Conservation (phyloP, 2,113 vertebrate genomes). For the Porphyrio hochstetteri region DNA sequence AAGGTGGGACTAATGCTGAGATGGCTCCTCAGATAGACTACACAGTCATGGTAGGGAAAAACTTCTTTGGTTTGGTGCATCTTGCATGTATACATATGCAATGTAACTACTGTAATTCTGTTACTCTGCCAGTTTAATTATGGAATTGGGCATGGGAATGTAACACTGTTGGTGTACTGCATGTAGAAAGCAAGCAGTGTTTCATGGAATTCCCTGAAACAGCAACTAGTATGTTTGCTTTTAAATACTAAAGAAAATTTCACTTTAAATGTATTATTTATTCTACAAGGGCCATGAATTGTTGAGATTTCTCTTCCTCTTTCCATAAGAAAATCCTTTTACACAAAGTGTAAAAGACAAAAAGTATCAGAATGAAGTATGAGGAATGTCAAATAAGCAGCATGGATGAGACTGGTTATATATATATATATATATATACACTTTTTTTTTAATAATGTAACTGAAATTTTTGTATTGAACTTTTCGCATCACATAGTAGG, state of each 20-base stretch:
- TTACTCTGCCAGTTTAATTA: not conserved
- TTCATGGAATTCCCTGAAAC: not conserved
- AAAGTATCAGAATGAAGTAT: not conserved
- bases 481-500: not conserved
- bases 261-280: not conserved
- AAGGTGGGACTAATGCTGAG: slow-evolving; percentile 95
- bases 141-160: not conserved
- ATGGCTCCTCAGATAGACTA: slow-evolving; percentile 99
- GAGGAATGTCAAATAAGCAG: not conserved
- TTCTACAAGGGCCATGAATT: not conserved
- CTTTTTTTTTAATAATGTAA: not conserved
- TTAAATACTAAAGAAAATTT: not conserved
- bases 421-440: too few relatives aligned
- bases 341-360: not conserved
- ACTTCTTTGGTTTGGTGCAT: not conserved
- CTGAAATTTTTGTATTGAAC: not conserved
- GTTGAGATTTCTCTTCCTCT: not conserved
- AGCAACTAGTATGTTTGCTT: not conserved
- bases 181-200: not conserved
- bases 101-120: not conserved
- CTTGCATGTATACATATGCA: not conserved
- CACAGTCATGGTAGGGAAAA: slow-evolving; percentile 81
- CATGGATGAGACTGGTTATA: not conserved
- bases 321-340: not conserved
- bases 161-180: not conserved